Conservation (phyloP, 2,888 invertebrate genomes). For the Portevinia maculata region DNA sequence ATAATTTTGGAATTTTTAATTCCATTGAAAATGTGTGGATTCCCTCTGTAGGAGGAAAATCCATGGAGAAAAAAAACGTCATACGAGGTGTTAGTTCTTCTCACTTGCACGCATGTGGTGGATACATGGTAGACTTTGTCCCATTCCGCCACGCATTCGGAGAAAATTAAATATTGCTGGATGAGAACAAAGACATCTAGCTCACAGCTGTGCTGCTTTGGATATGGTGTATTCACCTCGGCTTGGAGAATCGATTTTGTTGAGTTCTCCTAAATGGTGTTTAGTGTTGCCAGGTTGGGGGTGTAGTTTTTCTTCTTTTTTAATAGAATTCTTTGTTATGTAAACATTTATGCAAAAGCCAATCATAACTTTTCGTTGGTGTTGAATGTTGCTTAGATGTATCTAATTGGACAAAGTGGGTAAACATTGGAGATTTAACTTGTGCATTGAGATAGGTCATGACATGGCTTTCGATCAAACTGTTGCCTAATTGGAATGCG, state of each 20-base stretch:
- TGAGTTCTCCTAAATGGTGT: background rate
- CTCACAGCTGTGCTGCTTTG: slow-evolving; percentile 16
- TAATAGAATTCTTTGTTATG: background rate
- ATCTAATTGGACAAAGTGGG: too few relatives aligned
- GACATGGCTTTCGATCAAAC: too few relatives aligned
- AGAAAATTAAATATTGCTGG: background rate
- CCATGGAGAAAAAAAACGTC: slow-evolving; percentile 5
- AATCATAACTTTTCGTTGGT: background rate
- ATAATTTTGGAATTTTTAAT: background rate
- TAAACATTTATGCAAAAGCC: background rate
- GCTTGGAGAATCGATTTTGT: background rate
- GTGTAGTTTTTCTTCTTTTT: background rate
- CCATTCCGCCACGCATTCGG: slow-evolving; percentile 6
- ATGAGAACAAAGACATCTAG: background rate
- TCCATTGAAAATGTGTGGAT: slow-evolving; percentile 5
- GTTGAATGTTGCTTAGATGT: background rate
- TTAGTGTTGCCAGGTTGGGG: background rate
- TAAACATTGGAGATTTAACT: too few relatives aligned
- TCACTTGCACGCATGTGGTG: slow-evolving; percentile 13
- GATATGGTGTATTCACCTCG: background rate
- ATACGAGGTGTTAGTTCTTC: slow-evolving; percentile 4
- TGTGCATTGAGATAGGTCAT: too few relatives aligned
- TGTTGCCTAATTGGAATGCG: too few relatives aligned
- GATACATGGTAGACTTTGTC: slow-evolving; percentile 47
- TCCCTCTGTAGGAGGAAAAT: slow-evolving; percentile 5